Conservation (phyloP, 2,888 invertebrate genomes). For the Pasiphila rectangulata region DNA sequence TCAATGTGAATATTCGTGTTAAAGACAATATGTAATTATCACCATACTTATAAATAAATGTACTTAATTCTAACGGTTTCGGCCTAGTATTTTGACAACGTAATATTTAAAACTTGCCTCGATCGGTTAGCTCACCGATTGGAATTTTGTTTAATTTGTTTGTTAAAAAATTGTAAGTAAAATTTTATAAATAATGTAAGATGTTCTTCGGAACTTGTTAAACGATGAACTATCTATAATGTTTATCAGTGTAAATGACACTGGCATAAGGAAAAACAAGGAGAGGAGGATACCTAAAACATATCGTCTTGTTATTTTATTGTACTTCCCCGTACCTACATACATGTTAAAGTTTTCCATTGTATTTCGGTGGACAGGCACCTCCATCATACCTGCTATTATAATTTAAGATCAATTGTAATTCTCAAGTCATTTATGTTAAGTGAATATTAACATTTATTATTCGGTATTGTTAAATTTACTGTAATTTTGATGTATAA, state of each 20-base stretch:
- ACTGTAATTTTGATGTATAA: constrained; percentile 18
- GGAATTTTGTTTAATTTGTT: background rate
- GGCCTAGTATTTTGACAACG: constrained; percentile 34
- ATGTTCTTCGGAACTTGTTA: constrained; percentile 29
- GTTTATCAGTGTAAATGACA: constrained; percentile 31
- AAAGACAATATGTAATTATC: constrained; percentile 48
- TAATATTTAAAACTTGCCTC: constrained; percentile 9
- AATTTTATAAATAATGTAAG: constrained; percentile 21
- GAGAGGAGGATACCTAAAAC: constrained; percentile 33
- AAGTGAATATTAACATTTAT: constrained; percentile 6
- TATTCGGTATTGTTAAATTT: constrained; percentile 6
- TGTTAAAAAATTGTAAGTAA: constrained; percentile 12
- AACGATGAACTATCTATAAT: constrained; percentile 19
- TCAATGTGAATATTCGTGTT: constrained; percentile 42
- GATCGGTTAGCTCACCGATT: constrained; percentile 7
- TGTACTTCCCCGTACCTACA: constrained; percentile 33
- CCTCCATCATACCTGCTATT: constrained; percentile 5
- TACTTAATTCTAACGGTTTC: constrained; percentile 38
- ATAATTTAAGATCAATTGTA: constrained; percentile 14
- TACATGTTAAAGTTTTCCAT: constrained; percentile 19
- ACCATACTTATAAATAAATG: constrained; percentile 32
- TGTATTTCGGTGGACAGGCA: constrained; percentile 19
- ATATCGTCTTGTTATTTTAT: constrained; percentile 38
- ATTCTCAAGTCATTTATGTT: constrained; percentile 12
- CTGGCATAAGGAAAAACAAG: constrained; percentile 27